A percentile compares a stretch with the other conserved stretches of the same genome.
Evolutionary conservation across 2,888 invertebrate species (phyloP).

Genomic region (Rugalucina vietnamica): DNA sequence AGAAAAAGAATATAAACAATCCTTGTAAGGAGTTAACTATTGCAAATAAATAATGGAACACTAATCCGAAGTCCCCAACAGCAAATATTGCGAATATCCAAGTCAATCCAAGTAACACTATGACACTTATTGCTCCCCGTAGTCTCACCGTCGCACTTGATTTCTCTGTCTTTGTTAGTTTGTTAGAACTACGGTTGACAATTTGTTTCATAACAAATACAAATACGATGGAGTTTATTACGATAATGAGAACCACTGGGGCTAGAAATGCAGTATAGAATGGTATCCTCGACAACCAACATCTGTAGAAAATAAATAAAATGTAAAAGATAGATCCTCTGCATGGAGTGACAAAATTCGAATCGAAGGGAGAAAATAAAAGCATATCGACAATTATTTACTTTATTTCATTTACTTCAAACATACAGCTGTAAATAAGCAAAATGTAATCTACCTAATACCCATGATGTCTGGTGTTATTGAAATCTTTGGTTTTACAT

Average conservation of each 20-base stretch:
- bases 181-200: slow-evolving; percentile 57
- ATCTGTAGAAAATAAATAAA: slow-evolving; percentile 64
- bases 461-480: too few relatives aligned
- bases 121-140: slow-evolving; percentile 75
- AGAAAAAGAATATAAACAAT: slow-evolving; percentile 81
- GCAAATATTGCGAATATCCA: slow-evolving; percentile 82
- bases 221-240: slow-evolving; percentile 84
- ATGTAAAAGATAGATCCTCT: neutral
- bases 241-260: slow-evolving; percentile 83
- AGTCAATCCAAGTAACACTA: slow-evolving; percentile 79
- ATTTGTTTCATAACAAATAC: slow-evolving; percentile 80
- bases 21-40: slow-evolving; percentile 82
- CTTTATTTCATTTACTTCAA: too few relatives aligned
- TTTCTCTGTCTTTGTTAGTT: slow-evolving; percentile 72
- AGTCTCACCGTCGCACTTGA: slow-evolving; percentile 67
- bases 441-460: too few relatives aligned
- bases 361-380: too few relatives aligned
- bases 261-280: slow-evolving; percentile 79
- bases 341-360: too few relatives aligned
- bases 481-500: too few relatives aligned
- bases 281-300: slow-evolving; percentile 76
- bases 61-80: slow-evolving; percentile 68
- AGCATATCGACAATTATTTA: too few relatives aligned
- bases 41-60: slow-evolving; percentile 81
- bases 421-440: too few relatives aligned